A percentile compares a stretch with the other conserved stretches of the same genome.
Conservation (phyloP, 2,888 invertebrate genomes). For the Apamea sordens region DNA sequence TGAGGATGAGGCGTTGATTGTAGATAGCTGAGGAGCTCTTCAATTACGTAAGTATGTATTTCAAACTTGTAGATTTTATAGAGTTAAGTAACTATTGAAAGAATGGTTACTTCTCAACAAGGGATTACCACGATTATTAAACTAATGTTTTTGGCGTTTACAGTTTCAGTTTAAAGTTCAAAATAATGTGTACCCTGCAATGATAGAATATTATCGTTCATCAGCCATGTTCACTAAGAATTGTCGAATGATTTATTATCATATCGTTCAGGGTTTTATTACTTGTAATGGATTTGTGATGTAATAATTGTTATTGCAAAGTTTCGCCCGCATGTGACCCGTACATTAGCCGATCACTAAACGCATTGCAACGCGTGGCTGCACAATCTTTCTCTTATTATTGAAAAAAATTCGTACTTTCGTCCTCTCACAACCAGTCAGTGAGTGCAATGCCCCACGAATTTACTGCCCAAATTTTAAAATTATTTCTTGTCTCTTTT, state of each 20-base stretch:
- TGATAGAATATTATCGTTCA: constrained; percentile 6
- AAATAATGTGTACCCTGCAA: constrained; percentile 15
- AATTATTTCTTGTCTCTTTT: constrained; percentile 82
- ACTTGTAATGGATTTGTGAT: constrained; percentile 35
- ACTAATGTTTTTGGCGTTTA: not conserved
- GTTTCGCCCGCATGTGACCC: constrained; percentile 49
- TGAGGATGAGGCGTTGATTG: constrained; percentile 1
- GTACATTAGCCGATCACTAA: constrained; percentile 56
- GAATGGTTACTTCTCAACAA: not conserved
- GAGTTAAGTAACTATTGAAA: not conserved
- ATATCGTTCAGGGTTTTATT: constrained; percentile 33
- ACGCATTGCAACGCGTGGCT: constrained; percentile 67
- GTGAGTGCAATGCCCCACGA: constrained; percentile 86
- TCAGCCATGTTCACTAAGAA: constrained; percentile 18
- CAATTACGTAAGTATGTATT: not conserved
- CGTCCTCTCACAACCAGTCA: constrained; percentile 88
- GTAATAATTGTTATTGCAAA: constrained; percentile 34
- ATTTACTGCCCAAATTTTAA: constrained; percentile 85
- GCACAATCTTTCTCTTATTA: constrained; percentile 83
- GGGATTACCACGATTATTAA: not conserved
- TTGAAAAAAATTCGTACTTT: constrained; percentile 87
- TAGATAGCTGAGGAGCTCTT: not conserved
- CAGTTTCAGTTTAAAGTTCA: constrained; percentile 19
- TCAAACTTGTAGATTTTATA: not conserved
- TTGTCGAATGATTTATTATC: constrained; percentile 33